phyloP scores from a whole-genome alignment of 2,113 vertebrate species.

The Aramus guarauna region DNA sequence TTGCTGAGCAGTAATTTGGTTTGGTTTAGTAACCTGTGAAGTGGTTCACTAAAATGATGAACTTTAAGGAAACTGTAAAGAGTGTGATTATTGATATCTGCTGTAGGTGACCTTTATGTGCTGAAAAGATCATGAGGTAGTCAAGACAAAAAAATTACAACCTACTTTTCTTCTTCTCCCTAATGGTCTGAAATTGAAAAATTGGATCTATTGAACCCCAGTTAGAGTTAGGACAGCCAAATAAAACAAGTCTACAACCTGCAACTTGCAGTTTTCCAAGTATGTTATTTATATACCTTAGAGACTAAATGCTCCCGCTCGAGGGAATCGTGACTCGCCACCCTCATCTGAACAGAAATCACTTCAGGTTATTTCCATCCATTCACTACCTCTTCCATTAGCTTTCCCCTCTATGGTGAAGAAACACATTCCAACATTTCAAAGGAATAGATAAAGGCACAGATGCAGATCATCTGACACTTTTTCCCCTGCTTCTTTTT shows the following conservation, averaged over 20 bases:
- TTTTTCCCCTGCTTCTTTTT: background rate
- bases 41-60: slow-evolving; percentile 60
- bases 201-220: slow-evolving; percentile 32
- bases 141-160: slow-evolving; percentile 57
- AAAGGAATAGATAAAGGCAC: background rate
- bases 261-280: slow-evolving; percentile 24
- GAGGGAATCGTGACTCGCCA: background rate
- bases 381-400: slow-evolving; percentile 9
- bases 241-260: slow-evolving; percentile 44
- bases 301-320: background rate
- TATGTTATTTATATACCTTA: slow-evolving; percentile 52
- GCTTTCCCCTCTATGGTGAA: background rate
- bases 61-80: slow-evolving; percentile 53
- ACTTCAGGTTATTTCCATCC: background rate
- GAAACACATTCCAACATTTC: background rate
- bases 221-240: slow-evolving; percentile 43
- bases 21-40: slow-evolving; percentile 64
- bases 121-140: slow-evolving; percentile 59
- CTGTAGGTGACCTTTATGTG: slow-evolving; percentile 61
- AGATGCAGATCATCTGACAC: background rate
- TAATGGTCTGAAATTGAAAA: slow-evolving; percentile 53
- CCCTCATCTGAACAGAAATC: background rate
- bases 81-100: slow-evolving; percentile 53
- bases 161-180: slow-evolving; percentile 41
- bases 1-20: slow-evolving; percentile 57